Evolutionary conservation across 2,888 invertebrate species (phyloP).

Genomic region (Zygothrica quintamaculata): DNA sequence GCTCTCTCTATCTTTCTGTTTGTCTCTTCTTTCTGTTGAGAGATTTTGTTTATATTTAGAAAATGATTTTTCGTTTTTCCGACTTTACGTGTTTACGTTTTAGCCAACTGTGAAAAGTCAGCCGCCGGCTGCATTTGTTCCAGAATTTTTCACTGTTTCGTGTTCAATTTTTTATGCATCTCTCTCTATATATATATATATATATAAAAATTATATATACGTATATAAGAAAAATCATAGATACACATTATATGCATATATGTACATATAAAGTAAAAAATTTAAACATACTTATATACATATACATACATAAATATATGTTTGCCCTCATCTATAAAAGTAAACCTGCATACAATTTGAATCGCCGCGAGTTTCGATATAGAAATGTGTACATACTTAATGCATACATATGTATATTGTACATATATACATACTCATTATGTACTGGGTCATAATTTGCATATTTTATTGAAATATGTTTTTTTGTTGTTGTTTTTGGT

Average conservation of each 20-base stretch:
- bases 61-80: constrained; percentile 74
- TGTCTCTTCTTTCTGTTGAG: constrained; percentile 24
- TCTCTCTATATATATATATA: constrained; percentile 9
- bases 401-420: constrained; percentile 7
- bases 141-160: constrained; percentile 57
- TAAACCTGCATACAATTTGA: constrained; percentile 26
- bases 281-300: not conserved
- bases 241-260: constrained; percentile 7
- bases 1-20: constrained; percentile 5
- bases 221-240: constrained; percentile 15
- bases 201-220: constrained; percentile 13
- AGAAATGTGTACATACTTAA: constrained; percentile 12
- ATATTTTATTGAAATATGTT: constrained; percentile 62
- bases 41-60: constrained; percentile 69
- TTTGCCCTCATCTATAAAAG: constrained; percentile 10
- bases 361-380: constrained; percentile 10
- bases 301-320: not conserved
- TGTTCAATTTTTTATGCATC: constrained; percentile 31
- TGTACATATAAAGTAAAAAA: constrained; percentile 12
- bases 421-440: constrained; percentile 21
- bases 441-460: constrained; percentile 50
- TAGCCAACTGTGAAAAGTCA: constrained; percentile 57
- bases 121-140: constrained; percentile 74
- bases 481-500: too few relatives aligned
- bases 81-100: constrained; percentile 70